These are phyloP conservation scores for Conger conger DNA, from an alignment of 2,113 vertebrate genomes.

Conservation along the genomic window DNA sequence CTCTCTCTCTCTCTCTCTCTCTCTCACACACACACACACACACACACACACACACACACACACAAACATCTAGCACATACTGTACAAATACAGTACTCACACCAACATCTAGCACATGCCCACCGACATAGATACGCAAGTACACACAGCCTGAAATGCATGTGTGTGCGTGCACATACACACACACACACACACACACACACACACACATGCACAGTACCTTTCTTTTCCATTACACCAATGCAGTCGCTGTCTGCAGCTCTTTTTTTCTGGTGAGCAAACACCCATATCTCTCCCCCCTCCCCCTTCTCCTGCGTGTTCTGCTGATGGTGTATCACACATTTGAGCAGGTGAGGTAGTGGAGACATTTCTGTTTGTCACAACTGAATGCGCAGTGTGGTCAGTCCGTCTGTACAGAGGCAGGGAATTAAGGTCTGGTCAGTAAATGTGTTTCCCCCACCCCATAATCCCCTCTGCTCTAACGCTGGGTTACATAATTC, in stretches of 20 bases:
- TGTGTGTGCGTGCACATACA: not conserved
- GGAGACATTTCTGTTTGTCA: not conserved
- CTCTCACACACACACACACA: too few relatives aligned
- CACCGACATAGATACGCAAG: too few relatives aligned
- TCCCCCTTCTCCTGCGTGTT: not conserved
- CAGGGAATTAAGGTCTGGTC: not conserved
- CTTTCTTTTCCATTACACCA: not conserved
- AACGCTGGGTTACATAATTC: not conserved
- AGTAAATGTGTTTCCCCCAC: not conserved
- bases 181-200: not conserved
- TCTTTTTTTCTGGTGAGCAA: not conserved
- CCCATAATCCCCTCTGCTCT: not conserved
- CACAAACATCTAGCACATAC: too few relatives aligned
- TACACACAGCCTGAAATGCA: not conserved
- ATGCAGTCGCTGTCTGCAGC: not conserved
- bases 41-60: too few relatives aligned
- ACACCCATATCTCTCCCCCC: not conserved
- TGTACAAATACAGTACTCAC: too few relatives aligned
- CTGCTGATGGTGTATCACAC: not conserved
- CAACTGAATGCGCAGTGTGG: not conserved
- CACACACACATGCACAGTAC: not conserved
- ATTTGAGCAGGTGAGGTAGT: not conserved
- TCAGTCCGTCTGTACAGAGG: not conserved
- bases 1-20: too few relatives aligned
- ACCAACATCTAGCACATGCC: too few relatives aligned